Evolutionary conservation across 2,113 vertebrate species (phyloP).

Genomic region (Rhea americana): DNA sequence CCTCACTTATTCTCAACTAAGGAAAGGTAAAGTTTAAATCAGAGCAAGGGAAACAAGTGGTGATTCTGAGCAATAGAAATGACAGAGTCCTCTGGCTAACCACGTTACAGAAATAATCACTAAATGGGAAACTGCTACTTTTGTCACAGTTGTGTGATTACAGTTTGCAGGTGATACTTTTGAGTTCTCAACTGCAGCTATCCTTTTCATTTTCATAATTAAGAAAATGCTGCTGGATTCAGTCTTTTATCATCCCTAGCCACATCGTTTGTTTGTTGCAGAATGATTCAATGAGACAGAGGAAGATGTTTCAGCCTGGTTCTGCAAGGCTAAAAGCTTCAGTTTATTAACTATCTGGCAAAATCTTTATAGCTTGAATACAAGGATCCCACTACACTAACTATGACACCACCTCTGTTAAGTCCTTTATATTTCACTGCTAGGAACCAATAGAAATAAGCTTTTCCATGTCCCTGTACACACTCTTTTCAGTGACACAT

Average conservation of each 20-base stretch:
- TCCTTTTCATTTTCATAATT: not conserved
- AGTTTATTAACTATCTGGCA: not conserved
- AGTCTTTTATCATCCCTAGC: not conserved
- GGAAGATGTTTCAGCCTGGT: not conserved
- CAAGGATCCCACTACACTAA: accelerated
- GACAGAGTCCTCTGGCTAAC: not conserved
- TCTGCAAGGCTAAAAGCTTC: not conserved
- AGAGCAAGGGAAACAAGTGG: not conserved
- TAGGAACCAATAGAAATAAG: not conserved
- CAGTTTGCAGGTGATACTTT: not conserved
- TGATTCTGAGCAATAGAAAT: not conserved
- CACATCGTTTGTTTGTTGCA: not conserved
- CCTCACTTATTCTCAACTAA: not conserved
- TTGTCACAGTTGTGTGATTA: not conserved
- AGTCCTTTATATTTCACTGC: not conserved
- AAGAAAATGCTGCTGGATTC: not conserved
- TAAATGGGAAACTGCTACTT: not conserved
- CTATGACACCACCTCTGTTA: not conserved
- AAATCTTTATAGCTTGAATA: not conserved
- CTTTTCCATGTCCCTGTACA: not conserved
- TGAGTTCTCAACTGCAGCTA: not conserved
- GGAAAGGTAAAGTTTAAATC: not conserved
- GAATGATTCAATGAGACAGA: not conserved
- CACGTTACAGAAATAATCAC: not conserved
- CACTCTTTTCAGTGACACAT: not conserved